These are phyloP conservation scores for Meriones unguiculatus DNA, from an alignment of 2,113 vertebrate species.

Conservation along the genomic window DNA sequence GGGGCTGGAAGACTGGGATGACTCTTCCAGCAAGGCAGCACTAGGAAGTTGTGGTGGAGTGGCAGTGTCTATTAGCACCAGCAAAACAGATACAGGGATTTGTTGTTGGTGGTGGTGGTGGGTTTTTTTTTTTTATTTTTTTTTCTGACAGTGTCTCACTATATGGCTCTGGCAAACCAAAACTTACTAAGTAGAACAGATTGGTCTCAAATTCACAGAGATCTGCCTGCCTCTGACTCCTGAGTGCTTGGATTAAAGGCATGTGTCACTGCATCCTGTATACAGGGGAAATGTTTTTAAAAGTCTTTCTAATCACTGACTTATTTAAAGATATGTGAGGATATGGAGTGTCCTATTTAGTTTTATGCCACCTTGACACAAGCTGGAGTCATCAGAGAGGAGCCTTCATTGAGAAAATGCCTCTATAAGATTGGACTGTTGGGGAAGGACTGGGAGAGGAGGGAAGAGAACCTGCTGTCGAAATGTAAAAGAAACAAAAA, in stretches of 20 bases:
- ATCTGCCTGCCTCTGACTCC: neutral
- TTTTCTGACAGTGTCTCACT: neutral
- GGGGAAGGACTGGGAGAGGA: neutral
- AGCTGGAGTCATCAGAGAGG: neutral
- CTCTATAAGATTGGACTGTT: neutral
- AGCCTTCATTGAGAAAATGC: neutral
- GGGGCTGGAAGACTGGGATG: neutral
- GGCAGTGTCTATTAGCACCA: neutral
- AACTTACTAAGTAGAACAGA: neutral
- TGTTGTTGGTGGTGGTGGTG: neutral
- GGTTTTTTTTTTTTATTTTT: neutral
- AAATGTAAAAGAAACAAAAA: neutral
- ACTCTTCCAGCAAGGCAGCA: conserved; percentile 8
- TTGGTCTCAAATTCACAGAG: neutral
- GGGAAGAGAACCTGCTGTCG: neutral
- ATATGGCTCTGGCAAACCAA: neutral
- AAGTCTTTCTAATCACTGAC: conserved; percentile 56
- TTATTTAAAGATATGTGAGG: conserved; percentile 56
- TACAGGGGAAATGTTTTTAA: conserved; percentile 36
- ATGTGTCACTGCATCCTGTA: neutral
- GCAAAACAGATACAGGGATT: neutral
- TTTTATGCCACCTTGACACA: neutral
- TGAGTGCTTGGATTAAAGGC: conserved; percentile 5
- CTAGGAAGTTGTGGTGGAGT: conserved; percentile 15
- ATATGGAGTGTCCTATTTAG: neutral